Evolutionary conservation across 2,113 vertebrate species (phyloP), one percentile per base, ranked within the genome.

Genomic region (Sebastes schlegelii): DNA sequence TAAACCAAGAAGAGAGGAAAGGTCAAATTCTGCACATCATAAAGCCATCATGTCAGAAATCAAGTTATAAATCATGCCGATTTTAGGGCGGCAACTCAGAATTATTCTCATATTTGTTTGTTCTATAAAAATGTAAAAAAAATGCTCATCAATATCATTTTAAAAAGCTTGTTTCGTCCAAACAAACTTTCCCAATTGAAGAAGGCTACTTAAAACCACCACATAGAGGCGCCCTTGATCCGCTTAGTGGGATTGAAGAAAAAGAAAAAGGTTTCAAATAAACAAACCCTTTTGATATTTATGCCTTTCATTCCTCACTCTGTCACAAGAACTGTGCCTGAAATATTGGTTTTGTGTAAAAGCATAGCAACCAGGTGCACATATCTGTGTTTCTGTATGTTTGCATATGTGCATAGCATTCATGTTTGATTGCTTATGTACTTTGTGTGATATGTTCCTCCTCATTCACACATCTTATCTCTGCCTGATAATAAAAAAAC

Each of bases 161-260:
- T 54, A 40, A 45, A 14, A 34, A 8, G 62, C 9, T 43, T 64
- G 40, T 21, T 46, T 67, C 26, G 12, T 49, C 45, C 6, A 26
- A 67, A 7, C 7, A 49, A 16, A 51, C 48, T 40, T 69, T 19
- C 14, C 49, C 14, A 40, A 40, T 4, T 12, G 7, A 26, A 52
- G 46, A 34, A 58, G n/a, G 34, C 7, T n/a, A 40, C 68, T 8
- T 65, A 5, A 45, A 57, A 26, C 0, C n/a, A 48, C 79, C 88
- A 92, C 88, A 80, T 0, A 5, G 76, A 14, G 91, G 85, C 40
- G 57, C 49, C 85, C 74, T 79, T 65, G 79, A 5, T n/a, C 1
- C 42, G 74, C 16, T 70, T 40, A 34, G 7, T 16, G 5, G 4
- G 42, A 12, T 12, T n/a, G 9, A 58, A 43, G 14, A 9, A 12